Evolutionary conservation across 1,140 invertebrate genomes (phyloP), one percentile per base, ranked within the genome.

Genomic region (Trichonephila clavata): DNA sequence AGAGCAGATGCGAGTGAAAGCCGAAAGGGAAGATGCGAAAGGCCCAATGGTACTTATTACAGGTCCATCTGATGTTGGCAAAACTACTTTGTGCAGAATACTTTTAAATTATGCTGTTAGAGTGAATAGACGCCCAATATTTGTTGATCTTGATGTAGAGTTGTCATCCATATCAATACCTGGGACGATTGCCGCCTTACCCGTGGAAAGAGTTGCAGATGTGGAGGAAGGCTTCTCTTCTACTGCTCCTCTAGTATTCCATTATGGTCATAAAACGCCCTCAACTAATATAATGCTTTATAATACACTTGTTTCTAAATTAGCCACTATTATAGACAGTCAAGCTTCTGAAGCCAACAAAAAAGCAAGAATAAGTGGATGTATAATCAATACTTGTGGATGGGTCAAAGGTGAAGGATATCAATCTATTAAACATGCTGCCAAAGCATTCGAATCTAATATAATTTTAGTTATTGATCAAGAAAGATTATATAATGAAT

Each of bases 351-450:
- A 94, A 27, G 32, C 50, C 57, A 95, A 95, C 68, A 90, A 63
- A 24, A 94, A 94, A 84, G 93, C 94, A 57, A 63, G 63, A 27
- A 57, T 93, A 10, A 99, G 98, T 57, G 99, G 99, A n/a, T 98
- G 98, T 2, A 97, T 99, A 61, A 99, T 99, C 86, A 99, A 99
- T 95, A 99, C 99, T 0, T 99, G 98, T 95, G 99, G 99, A 1
- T 99, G 99, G 99, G 97, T 99, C 18, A 94, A 95, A 63, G 86
- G 88, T 32, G 89, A 84, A 86, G 96, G 96, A 6, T 97, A 96
- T 93, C 95, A 96, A 68, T 95, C 95, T 39, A 94, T 97, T 2
- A 95, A 96, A 18, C 98, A 99, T 95, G 97, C 98, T 8, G 98
- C 98, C 0, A 97, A 98, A 95, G 98, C 98, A 7, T 99, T 99